These are phyloP conservation scores for Sminthurides aquaticus DNA, from an alignment of 2,888 invertebrate species.

Conservation along the genomic window DNA sequence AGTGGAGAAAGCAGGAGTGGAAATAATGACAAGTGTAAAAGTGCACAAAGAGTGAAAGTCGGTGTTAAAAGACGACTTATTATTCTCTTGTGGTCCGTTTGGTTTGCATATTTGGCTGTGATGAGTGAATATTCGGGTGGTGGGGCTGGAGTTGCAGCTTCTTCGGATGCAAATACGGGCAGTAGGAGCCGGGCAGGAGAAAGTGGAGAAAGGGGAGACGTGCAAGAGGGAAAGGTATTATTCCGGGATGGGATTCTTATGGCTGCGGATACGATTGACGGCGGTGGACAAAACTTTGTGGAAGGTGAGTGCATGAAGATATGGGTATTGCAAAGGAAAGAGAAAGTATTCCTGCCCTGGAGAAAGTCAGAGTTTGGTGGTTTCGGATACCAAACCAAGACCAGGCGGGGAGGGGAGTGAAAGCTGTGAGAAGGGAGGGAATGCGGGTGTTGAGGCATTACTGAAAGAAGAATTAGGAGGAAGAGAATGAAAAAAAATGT, in stretches of 20 bases:
- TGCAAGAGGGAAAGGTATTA: no score
- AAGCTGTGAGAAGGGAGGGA: background rate
- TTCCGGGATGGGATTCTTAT: no score
- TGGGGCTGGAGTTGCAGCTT: background rate
- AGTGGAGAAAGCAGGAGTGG: background rate
- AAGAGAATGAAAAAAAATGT: background rate
- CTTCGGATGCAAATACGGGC: background rate
- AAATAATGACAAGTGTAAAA: background rate
- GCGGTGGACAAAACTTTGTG: no score
- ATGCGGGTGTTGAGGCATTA: no score
- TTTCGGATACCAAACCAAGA: no score
- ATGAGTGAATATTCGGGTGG: background rate
- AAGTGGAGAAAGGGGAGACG: no score
- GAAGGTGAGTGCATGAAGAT: no score
- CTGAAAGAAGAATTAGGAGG: background rate
- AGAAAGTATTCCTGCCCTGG: no score
- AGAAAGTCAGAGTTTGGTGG: no score
- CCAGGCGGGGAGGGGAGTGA: background rate
- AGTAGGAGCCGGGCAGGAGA: no score
- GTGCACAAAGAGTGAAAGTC: background rate
- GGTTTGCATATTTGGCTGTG: conserved; percentile 25
- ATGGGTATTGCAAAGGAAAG: no score
- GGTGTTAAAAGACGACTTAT: conserved; percentile 22
- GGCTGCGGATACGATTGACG: no score
- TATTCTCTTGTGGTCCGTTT: conserved; percentile 26